Evolutionary conservation across 2,113 vertebrate genomes (phyloP), one percentile per base, ranked within the genome.

Genomic region (Neodon shergylaensis): DNA sequence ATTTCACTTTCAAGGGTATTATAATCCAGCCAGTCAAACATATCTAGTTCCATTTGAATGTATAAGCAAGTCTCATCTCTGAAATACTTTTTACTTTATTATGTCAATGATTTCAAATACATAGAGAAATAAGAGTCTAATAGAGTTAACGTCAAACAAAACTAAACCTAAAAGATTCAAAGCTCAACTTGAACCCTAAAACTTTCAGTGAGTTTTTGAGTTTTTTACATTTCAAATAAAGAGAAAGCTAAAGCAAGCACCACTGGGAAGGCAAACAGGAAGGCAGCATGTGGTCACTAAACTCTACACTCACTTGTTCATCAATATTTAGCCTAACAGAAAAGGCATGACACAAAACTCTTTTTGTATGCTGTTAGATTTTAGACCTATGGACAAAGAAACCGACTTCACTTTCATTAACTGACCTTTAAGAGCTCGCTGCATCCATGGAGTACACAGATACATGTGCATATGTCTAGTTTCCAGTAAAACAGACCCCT

Each of bases 71-170:
- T 26, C 81, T 58, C 36, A 94, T 44, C 66, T 86, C 84, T 82
- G 42, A 96, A 58, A 85, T 36, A 91, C 47, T 88, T 83, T 90
- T 87, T 21, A 36, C 33, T 85, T 91, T 86, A 92, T 44, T 83
- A 83, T 36, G 39, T 39, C 88, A 91, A 89, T 91, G 9, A 85
- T 89, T 95, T 96, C 74, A 93, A 96, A 89, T 33, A 78, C 44
- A 36, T 78, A 83, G 3, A 49, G 54, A 93, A 94, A 44, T 31
- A 91, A 28, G 36, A 47, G 28, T 31, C 36, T n/a, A 91, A 58
- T 11, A 86, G 24, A 86, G 92, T 31, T 70, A 72, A 93, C 47
- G 76, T 95, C 79, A 88, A 89, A 49, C 33, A 91, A 95, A 84
- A 61, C n/a, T 24, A n/a, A 95, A 92, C 73, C 31, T 92, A 47